Base-by-base conservation (phyloP, 2,888 invertebrate genomes). In the Pinctada fucata region DNA sequence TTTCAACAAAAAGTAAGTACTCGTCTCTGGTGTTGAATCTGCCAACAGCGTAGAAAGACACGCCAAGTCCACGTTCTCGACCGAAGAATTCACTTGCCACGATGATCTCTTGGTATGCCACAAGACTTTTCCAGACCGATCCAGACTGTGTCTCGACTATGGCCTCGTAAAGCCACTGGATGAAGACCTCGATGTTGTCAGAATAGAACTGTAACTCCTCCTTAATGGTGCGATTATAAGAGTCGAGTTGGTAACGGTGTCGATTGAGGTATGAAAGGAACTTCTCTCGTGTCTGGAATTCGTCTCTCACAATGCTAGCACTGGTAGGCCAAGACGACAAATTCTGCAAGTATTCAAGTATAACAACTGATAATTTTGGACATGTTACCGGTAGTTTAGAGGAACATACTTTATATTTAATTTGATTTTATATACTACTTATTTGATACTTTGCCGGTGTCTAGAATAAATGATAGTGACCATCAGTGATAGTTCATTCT, bases 121-220 rank as follows among this genome's bases (percentile, higher is more conserved):
- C 87, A 49, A 88, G 76, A 50, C 81, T 80, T 71, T 85, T 78
- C 88, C 88, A 88, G 13, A 85, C 83, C 49, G 82, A 82, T 1
- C 88, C 87, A 0, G 85, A 84, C 48, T 83, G 82, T 16, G 84
- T 83, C 76, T 88, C 88, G 5, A 82, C 84, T 16, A 88, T 96
- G 16, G 87, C 82, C 52, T 85, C 83, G 75, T 86, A 85, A 47
- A 88, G 73, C 88, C 88, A 88, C 52, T 84, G 82, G 72, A 86
- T 84, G 78, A 88, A 86, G 65, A 86, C 84, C 51, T 85, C 79
- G 79, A 87, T 87, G 76, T 84, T 79, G 49, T 78, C 82, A 31
- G 87, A 82, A 82, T 88, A 88, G 79, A 88, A 85, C 52, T 82
- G 75, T 13, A 88, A 77, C 73, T 88, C 88, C 49, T 84, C 83